Evolutionary conservation across 2,888 invertebrate species (phyloP).

Genomic region (Leucophenga maculata): DNA sequence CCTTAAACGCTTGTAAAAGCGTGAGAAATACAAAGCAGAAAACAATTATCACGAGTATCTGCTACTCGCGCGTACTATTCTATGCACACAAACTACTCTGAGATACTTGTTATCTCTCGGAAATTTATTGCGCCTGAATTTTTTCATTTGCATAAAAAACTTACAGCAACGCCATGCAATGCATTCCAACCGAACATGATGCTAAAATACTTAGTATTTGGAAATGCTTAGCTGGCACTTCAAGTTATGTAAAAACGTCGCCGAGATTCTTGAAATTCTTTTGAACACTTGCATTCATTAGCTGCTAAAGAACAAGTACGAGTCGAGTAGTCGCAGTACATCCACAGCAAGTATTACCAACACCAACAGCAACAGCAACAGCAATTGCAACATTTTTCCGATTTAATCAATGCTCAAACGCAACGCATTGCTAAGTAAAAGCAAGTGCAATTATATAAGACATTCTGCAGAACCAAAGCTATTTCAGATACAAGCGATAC

Average conservation of each 20-base stretch:
- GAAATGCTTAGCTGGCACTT: constrained; percentile 30
- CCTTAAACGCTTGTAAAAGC: constrained; percentile 28
- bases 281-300: neutral
- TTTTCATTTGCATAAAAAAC: too few relatives aligned
- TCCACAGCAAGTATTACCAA: neutral
- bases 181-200: neutral
- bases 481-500: neutral
- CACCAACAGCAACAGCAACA: constrained; percentile 12
- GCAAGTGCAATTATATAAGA: neutral
- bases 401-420: too few relatives aligned
- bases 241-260: neutral
- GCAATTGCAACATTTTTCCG: neutral
- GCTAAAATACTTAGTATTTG: constrained; percentile 31
- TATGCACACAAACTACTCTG: too few relatives aligned
- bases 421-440: constrained; percentile 1
- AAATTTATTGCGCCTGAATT: too few relatives aligned
- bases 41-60: neutral
- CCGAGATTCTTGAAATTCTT: neutral
- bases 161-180: too few relatives aligned
- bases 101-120: too few relatives aligned
- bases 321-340: neutral
- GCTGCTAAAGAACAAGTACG: neutral
- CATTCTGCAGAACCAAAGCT: neutral
- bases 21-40: constrained; percentile 29
- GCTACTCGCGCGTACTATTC: too few relatives aligned